phyloP scores from a whole-genome alignment of 2,797 vertebrate species.

The Epinephelus malabaricus region DNA sequence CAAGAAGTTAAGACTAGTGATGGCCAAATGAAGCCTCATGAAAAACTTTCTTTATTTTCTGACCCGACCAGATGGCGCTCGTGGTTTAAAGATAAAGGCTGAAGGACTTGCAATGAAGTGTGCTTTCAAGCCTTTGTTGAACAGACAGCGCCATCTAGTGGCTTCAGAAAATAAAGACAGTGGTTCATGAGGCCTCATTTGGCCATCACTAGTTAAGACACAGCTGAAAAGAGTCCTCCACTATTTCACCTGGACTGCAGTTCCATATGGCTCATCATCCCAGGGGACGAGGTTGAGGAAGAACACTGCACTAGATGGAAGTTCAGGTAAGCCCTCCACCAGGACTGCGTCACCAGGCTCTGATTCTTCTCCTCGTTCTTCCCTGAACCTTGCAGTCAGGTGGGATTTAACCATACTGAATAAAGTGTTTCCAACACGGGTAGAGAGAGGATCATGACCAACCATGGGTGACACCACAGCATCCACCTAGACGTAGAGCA shows the following conservation, averaged over 20 bases:
- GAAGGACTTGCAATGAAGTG: too few relatives aligned
- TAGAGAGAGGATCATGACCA: constrained; percentile 47
- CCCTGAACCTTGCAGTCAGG: constrained; percentile 28
- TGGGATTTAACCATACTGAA: background rate
- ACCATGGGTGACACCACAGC: constrained; percentile 71
- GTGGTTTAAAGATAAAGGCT: too few relatives aligned
- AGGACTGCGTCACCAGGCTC: constrained; percentile 43
- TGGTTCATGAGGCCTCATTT: too few relatives aligned
- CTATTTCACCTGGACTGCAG: constrained; percentile 54
- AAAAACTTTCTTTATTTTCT: too few relatives aligned
- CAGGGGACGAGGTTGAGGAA: constrained; percentile 64
- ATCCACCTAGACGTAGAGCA: constrained; percentile 58
- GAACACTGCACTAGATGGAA: constrained; percentile 46
- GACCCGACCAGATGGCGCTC: too few relatives aligned
- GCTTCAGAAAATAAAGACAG: too few relatives aligned
- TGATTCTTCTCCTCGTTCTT: background rate
- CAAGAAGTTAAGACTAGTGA: background rate
- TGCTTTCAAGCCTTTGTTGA: too few relatives aligned
- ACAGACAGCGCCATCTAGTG: too few relatives aligned
- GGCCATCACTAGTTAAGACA: background rate
- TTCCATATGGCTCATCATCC: constrained; percentile 46
- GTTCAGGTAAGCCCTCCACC: constrained; percentile 40
- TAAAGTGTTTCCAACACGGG: constrained; percentile 62
- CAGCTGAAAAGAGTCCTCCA: constrained; percentile 12
- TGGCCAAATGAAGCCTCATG: too few relatives aligned